Evolutionary conservation across 2,113 vertebrate species (phyloP).

Genomic region (Phylloscopus trochiloides): DNA sequence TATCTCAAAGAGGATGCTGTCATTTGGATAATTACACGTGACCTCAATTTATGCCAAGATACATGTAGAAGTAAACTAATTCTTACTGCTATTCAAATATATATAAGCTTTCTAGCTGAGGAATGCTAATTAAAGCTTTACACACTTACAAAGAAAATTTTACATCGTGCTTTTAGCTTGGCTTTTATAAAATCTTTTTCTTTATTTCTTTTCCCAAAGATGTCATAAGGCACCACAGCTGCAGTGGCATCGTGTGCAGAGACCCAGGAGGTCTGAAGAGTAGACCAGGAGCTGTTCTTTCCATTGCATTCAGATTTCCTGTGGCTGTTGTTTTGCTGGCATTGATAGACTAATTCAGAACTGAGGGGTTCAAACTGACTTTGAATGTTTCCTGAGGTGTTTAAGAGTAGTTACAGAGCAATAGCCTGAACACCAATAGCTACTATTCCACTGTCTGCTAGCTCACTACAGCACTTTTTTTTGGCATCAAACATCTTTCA

Average conservation of each 20-base stretch:
- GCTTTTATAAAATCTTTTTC: constrained; percentile 55
- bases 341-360: constrained; percentile 24
- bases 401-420: not conserved
- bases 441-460: not conserved
- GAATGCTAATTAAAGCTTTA: constrained; percentile 31
- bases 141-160: constrained; percentile 3
- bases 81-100: constrained; percentile 28
- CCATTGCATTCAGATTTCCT: constrained; percentile 55
- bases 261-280: constrained; percentile 37
- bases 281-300: constrained; percentile 47
- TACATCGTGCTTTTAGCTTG: constrained; percentile 51
- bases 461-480: not conserved
- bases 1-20: not conserved
- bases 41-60: not conserved
- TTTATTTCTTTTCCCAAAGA: not conserved
- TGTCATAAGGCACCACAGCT: constrained; percentile 47
- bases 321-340: constrained; percentile 26
- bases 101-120: constrained; percentile 1
- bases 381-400: not conserved
- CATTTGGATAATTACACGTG: not conserved
- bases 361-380: not conserved
- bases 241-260: constrained; percentile 30
- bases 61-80: not conserved
- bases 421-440: not conserved
- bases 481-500: not conserved